Percentiles rank a stretch among this genome's conserved stretches.
Conservation (phyloP, 2,888 invertebrate genomes). For the Ophioninae sp. region DNA sequence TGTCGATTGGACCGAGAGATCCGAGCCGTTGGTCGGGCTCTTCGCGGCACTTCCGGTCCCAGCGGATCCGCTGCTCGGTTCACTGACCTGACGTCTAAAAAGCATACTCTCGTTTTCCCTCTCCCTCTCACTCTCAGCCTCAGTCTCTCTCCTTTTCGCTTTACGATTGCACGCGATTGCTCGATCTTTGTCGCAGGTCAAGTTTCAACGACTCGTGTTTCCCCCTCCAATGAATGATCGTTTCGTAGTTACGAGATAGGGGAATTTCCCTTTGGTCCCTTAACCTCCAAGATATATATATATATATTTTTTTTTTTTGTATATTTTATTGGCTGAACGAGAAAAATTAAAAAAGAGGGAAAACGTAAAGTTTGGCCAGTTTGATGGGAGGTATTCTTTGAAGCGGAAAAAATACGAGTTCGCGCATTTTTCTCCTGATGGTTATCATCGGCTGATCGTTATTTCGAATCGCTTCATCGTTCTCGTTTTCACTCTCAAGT, state of each 20-base stretch:
- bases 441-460: conserved; percentile 10
- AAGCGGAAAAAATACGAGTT: no score
- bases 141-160: conserved; percentile 16
- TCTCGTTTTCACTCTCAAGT: conserved; percentile 22
- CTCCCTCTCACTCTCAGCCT: conserved; percentile 41
- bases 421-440: no score
- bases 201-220: conserved; percentile 27
- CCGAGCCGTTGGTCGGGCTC: conserved; percentile 67
- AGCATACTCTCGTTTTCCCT: conserved; percentile 69
- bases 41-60: conserved; percentile 67
- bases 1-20: conserved; percentile 68
- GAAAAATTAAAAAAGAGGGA: no score
- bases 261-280: neutral
- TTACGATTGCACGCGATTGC: conserved; percentile 44
- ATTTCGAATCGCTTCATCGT: conserved; percentile 12
- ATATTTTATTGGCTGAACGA: no score
- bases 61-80: conserved; percentile 69
- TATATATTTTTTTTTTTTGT: no score
- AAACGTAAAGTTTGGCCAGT: no score
- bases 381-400: no score
- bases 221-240: conserved; percentile 30
- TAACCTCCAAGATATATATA: neutral
- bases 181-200: conserved; percentile 51
- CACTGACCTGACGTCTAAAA: conserved; percentile 76
- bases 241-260: conserved; percentile 5